A percentile compares a stretch with the other conserved stretches of the same genome.
Conservation (phyloP, 2,113 vertebrate species). For the Eudyptes chrysolophus region DNA sequence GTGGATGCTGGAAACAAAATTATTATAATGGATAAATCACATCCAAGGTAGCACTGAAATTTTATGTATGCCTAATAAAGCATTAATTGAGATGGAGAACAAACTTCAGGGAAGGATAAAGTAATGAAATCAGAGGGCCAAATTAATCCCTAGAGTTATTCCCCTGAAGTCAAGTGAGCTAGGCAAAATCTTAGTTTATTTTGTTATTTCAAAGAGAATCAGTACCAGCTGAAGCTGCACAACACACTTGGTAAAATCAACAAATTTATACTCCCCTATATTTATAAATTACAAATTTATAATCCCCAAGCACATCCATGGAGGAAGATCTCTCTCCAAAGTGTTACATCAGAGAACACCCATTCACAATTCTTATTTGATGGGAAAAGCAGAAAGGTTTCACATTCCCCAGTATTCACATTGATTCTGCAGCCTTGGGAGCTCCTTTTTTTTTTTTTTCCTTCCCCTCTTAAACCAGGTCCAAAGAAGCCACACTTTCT, state of each 20-base stretch:
- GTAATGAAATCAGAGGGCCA: not conserved
- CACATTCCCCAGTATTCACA: not conserved
- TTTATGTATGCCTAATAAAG: not conserved
- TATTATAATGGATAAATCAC: not conserved
- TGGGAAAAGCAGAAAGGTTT: not conserved
- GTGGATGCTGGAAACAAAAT: constrained; percentile 2
- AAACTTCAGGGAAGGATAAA: not conserved
- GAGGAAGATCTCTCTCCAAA: not conserved
- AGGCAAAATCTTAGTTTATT: not conserved
- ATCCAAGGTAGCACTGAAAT: not conserved
- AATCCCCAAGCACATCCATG: not conserved
- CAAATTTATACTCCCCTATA: not conserved
- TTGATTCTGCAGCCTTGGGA: not conserved
- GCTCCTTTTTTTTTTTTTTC: not conserved
- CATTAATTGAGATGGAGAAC: not conserved
- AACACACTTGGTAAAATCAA: not conserved
- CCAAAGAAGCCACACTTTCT: not conserved
- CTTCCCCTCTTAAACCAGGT: not conserved
- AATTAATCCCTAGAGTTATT: not conserved
- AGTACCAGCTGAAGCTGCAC: not conserved
- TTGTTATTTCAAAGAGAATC: not conserved
- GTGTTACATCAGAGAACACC: not conserved
- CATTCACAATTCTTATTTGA: not conserved
- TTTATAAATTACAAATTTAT: too few species aligned
- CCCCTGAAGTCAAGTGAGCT: not conserved